Conservation (phyloP, 2,113 vertebrate genomes). For the Columba livia region DNA sequence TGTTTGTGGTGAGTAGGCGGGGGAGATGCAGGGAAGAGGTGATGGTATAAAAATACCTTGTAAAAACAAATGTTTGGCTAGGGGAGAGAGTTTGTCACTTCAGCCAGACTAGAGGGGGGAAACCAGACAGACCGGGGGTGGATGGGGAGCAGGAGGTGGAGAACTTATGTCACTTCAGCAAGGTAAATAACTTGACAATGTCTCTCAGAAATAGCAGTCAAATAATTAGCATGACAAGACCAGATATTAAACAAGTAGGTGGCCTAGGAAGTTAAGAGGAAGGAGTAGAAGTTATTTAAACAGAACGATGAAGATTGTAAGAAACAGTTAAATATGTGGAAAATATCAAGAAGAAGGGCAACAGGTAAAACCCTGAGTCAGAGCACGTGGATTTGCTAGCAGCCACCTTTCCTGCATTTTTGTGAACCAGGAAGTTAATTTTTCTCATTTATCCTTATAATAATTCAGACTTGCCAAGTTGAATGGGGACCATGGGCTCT, state of each 20-base stretch:
- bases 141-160: background rate
- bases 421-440: background rate
- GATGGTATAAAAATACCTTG: constrained; percentile 60
- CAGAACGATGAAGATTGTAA: background rate
- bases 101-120: constrained; percentile 53
- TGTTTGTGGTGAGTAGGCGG: constrained; percentile 52
- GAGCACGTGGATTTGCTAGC: background rate
- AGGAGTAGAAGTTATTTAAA: background rate
- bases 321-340: background rate
- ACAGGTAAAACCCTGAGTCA: background rate
- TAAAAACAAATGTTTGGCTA: constrained; percentile 61
- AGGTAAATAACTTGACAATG: constrained; percentile 39
- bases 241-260: background rate
- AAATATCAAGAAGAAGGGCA: background rate
- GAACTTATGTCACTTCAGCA: constrained; percentile 19
- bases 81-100: constrained; percentile 53
- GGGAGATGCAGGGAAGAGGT: constrained; percentile 55
- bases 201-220: constrained; percentile 28
- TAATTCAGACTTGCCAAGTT: background rate
- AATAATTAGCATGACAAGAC: background rate
- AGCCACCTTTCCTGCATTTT: background rate
- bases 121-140: constrained; percentile 57
- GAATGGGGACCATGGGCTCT: background rate
- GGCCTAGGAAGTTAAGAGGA: background rate
- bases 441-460: background rate